These are phyloP conservation scores for Pogonocherus hispidulus DNA, from an alignment of 2,888 invertebrate genomes.

Conservation along the genomic window DNA sequence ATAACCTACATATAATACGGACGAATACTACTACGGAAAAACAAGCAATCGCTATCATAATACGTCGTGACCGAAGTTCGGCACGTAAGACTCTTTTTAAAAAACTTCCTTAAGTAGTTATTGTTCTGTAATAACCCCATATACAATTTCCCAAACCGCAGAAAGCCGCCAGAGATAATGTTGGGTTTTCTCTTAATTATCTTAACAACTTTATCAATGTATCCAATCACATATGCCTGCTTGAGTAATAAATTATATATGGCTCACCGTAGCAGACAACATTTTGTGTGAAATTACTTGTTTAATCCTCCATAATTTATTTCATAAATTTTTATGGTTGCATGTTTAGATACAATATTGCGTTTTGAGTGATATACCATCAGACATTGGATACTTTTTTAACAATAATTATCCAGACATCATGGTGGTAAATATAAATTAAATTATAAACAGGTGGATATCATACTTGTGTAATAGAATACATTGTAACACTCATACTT, in stretches of 20 bases:
- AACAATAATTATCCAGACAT: no score
- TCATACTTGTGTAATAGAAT: no score
- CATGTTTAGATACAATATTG: background rate
- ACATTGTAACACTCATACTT: no score
- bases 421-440: no score
- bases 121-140: constrained; percentile 47
- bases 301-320: background rate
- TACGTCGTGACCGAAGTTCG: constrained; percentile 22
- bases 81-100: constrained; percentile 20
- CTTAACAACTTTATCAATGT: constrained; percentile 35
- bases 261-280: background rate
- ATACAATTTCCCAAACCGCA: constrained; percentile 47
- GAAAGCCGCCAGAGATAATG: constrained; percentile 29
- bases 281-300: background rate
- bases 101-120: constrained; percentile 24
- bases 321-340: background rate
- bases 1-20: no score
- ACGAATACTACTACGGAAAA: no score
- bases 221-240: constrained; percentile 26
- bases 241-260: constrained; percentile 6
- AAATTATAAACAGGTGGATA: no score
- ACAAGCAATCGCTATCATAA: background rate
- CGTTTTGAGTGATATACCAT: no score
- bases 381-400: no score
- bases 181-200: constrained; percentile 38